Conservation (phyloP, 2,888 invertebrate species). For the Parasteatoda lunata region DNA sequence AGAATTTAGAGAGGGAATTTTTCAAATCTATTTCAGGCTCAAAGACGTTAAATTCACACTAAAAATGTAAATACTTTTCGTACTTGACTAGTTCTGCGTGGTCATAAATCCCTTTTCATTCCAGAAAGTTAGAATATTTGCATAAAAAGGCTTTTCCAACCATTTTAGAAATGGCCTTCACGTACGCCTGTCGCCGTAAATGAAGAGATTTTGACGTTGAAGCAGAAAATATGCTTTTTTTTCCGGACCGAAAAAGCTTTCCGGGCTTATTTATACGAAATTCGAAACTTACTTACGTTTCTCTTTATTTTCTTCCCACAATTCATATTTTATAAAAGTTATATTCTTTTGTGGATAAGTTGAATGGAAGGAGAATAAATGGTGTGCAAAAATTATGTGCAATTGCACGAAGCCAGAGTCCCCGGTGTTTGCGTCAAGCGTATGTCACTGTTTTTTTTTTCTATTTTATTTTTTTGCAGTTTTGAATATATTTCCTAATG, state of each 20-base stretch:
- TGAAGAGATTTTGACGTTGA: not conserved
- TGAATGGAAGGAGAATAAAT: no score
- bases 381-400: no score
- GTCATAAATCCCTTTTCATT: not conserved
- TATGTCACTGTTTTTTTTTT: no score
- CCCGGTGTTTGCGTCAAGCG: no score
- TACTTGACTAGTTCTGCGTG: not conserved
- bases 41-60: not conserved
- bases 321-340: conserved; percentile 3
- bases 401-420: no score
- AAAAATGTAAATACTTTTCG: conserved; percentile 1
- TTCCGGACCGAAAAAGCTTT: not conserved
- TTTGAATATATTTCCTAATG: no score
- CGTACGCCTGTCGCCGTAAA: not conserved
- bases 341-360: not conserved
- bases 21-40: not conserved
- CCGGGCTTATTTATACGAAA: not conserved
- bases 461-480: no score
- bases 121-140: not conserved
- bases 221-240: not conserved
- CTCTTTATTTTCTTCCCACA: not conserved
- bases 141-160: not conserved
- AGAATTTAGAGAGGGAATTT: not conserved
- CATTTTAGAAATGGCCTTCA: not conserved
- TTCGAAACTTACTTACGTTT: conserved; percentile 2